phyloP scores from a whole-genome alignment of 1,140 invertebrate species.

The Caerostris darwini region DNA sequence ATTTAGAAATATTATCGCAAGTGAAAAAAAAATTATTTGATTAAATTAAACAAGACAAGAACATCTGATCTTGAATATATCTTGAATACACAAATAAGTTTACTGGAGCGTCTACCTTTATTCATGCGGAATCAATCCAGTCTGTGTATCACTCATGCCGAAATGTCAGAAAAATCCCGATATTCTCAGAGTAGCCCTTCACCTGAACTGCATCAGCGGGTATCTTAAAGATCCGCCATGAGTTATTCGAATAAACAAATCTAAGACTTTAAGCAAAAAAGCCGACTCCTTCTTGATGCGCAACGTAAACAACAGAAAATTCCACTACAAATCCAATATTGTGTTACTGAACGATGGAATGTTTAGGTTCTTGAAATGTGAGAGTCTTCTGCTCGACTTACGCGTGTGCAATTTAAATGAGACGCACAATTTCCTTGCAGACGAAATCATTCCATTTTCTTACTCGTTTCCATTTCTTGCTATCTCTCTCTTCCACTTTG shows the following conservation, averaged over 20 bases:
- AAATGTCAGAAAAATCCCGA: slow-evolving; percentile 11
- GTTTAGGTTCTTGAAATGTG: slow-evolving; percentile 43
- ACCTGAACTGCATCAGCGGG: neutral
- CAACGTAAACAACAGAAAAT: slow-evolving; percentile 24
- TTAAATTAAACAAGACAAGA: too few species aligned
- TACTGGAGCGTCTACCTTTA: neutral
- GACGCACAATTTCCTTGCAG: too few species aligned
- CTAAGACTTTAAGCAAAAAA: neutral
- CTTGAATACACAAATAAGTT: neutral
- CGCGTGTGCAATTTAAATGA: too few species aligned
- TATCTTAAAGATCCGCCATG: neutral
- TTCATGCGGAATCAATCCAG: slow-evolving; percentile 4
- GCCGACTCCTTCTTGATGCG: neutral
- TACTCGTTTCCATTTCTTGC: too few species aligned
- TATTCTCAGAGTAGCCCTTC: neutral
- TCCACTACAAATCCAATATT: slow-evolving; percentile 43
- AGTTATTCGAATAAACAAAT: slow-evolving; percentile 38
- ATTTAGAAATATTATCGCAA: too few species aligned
- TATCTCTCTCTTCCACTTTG: too few species aligned
- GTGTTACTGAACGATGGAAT: slow-evolving; percentile 49
- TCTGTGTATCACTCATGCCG: neutral
- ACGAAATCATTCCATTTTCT: too few species aligned
- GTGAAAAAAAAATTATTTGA: too few species aligned
- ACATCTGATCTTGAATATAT: too few species aligned
- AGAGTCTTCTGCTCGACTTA: neutral